A percentile compares a stretch with the other conserved stretches of the same genome.
Evolutionary conservation across 1,140 invertebrate genomes (phyloP).

Genomic region (Brachionus asplanchnoidis): DNA sequence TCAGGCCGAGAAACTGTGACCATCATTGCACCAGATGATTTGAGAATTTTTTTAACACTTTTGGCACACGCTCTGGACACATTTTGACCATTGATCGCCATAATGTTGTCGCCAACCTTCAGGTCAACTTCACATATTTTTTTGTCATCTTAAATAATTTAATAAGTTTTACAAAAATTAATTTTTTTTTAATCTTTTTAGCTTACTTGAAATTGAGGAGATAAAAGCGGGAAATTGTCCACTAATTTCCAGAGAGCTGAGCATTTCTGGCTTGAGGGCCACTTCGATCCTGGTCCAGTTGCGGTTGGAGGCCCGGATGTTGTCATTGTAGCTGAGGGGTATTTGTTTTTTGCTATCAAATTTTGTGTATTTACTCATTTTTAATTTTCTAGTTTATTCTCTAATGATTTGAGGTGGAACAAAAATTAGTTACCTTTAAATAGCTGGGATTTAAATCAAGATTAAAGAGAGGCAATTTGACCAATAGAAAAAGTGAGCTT

Average conservation of each 20-base stretch:
- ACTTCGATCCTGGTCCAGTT: neutral
- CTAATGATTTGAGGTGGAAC: neutral
- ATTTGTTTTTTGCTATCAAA: constrained; percentile 5
- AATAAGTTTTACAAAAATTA: neutral
- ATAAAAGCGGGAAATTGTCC: constrained; percentile 11
- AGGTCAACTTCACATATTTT: neutral
- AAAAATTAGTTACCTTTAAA: constrained; percentile 28
- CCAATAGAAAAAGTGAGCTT: neutral
- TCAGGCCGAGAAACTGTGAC: neutral
- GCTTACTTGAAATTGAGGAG: neutral
- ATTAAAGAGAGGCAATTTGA: neutral
- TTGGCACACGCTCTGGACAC: constrained; percentile 27
- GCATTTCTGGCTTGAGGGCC: neutral
- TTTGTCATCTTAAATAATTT: neutral
- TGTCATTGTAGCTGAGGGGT: constrained; percentile 4
- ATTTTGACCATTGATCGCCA: constrained; percentile 27
- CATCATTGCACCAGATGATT: neutral
- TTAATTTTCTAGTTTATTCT: neutral
- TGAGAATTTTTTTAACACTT: constrained; percentile 22
- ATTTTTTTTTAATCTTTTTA: neutral
- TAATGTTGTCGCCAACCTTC: constrained; percentile 14
- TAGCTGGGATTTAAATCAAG: neutral
- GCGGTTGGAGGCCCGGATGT: neutral
- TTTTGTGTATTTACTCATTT: constrained; percentile 23
- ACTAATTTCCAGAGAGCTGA: neutral